Evolutionary conservation across 2,113 vertebrate species (phyloP).

Genomic region (Atlantisia rogersi): DNA sequence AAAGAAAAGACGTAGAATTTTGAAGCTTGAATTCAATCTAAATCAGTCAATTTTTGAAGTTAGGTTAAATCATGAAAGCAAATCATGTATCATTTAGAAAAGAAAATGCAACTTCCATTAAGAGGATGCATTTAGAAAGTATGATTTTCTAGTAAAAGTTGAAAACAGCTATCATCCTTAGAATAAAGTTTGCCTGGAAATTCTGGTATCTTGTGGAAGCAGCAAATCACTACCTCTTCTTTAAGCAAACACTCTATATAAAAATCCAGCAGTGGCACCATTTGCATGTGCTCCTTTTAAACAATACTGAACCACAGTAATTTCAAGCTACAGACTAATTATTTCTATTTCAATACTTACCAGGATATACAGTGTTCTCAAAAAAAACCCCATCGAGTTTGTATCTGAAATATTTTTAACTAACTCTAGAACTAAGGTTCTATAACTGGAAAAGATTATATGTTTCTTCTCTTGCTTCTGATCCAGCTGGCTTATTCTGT

Average conservation of each 20-base stretch:
- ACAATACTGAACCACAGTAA: not conserved
- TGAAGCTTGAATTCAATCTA: not conserved
- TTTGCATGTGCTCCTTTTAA: not conserved
- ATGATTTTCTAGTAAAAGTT: not conserved
- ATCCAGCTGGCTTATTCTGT: not conserved
- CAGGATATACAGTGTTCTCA: not conserved
- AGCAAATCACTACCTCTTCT: not conserved
- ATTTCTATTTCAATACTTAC: not conserved
- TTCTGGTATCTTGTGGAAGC: not conserved
- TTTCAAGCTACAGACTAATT: not conserved
- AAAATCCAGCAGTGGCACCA: not conserved
- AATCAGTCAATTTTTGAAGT: not conserved
- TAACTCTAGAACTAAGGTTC: not conserved
- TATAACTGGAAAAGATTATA: not conserved
- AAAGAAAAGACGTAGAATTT: not conserved
- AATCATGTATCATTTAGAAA: not conserved
- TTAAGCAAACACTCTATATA: not conserved
- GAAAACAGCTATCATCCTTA: not conserved
- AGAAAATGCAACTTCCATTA: not conserved
- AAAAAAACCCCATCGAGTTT: not conserved
- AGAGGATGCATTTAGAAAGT: not conserved
- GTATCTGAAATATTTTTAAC: not conserved
- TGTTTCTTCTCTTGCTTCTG: not conserved
- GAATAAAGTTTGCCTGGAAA: not conserved
- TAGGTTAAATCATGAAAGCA: not conserved